Conservation (phyloP, 2,113 vertebrate species). For the Planiliza haematocheilus region DNA sequence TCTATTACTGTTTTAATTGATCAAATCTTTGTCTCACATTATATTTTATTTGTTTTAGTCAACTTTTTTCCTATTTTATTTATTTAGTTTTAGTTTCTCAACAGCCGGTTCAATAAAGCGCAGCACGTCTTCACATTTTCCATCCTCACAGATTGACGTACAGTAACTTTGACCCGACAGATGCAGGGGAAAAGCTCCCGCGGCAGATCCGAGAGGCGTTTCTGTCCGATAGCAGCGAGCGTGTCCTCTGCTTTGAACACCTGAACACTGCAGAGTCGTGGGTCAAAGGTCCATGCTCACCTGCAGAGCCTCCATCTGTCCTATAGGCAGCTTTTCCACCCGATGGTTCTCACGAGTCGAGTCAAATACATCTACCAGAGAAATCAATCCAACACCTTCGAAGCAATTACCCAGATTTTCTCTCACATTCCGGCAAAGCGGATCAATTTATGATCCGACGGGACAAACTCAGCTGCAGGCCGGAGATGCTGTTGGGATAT, state of each 20-base stretch:
- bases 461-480: too few relatives aligned
- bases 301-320: constrained; percentile 44
- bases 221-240: not conserved
- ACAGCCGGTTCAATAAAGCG: too few relatives aligned
- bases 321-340: constrained; percentile 7
- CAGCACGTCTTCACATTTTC: not conserved
- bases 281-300: constrained; percentile 31
- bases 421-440: not conserved
- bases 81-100: too few relatives aligned
- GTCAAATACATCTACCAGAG: not conserved
- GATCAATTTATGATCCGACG: not conserved
- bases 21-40: too few relatives aligned
- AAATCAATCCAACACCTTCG: constrained; percentile 5
- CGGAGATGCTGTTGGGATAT: not conserved
- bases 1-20: too few relatives aligned
- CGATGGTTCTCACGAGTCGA: not conserved
- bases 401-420: not conserved
- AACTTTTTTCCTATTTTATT: too few relatives aligned
- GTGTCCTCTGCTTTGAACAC: constrained; percentile 1
- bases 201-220: not conserved
- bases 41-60: too few relatives aligned
- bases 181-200: not conserved
- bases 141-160: too few relatives aligned
- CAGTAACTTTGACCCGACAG: not conserved
- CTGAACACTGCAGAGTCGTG: constrained; percentile 3